These are phyloP conservation scores for Apeltes quadracus DNA, from an alignment of 2,113 vertebrate species.

Conservation along the genomic window DNA sequence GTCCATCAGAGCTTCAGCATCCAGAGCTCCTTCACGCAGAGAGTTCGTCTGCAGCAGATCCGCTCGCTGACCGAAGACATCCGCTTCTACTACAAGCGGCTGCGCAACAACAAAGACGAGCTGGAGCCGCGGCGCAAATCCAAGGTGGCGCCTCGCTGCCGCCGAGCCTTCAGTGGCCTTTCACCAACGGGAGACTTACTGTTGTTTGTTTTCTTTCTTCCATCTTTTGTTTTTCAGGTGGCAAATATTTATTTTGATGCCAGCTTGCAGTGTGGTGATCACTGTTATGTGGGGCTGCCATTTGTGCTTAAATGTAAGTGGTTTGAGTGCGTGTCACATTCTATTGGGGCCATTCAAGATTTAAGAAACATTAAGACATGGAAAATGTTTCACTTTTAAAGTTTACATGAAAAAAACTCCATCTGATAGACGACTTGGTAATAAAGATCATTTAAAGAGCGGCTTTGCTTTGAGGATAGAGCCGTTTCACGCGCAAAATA, in stretches of 20 bases:
- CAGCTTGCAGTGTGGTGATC: conserved; percentile 91
- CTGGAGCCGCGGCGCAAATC: conserved; percentile 94
- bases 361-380: not conserved
- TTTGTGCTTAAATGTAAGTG: conserved; percentile 96
- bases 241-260: conserved; percentile 99
- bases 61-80: conserved; percentile 91
- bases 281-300: conserved; percentile 94
- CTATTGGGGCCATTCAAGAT: not conserved
- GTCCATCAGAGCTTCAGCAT: conserved; percentile 95
- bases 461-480: too few relatives aligned
- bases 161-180: not conserved
- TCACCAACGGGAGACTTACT: conserved; percentile 2
- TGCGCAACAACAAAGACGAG: conserved; percentile 93
- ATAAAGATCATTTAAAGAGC: too few relatives aligned
- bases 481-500: too few relatives aligned
- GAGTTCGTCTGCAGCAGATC: conserved; percentile 93
- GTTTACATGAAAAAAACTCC: too few relatives aligned
- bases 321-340: not conserved
- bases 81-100: conserved; percentile 93
- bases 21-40: conserved; percentile 96
- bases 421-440: too few relatives aligned
- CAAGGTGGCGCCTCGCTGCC: conserved; percentile 83
- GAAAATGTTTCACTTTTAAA: too few relatives aligned
- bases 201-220: conserved; percentile 39
- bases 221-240: conserved; percentile 82